phyloP scores from a whole-genome alignment of 2,113 vertebrate genomes.

The Eptesicus fuscus region DNA sequence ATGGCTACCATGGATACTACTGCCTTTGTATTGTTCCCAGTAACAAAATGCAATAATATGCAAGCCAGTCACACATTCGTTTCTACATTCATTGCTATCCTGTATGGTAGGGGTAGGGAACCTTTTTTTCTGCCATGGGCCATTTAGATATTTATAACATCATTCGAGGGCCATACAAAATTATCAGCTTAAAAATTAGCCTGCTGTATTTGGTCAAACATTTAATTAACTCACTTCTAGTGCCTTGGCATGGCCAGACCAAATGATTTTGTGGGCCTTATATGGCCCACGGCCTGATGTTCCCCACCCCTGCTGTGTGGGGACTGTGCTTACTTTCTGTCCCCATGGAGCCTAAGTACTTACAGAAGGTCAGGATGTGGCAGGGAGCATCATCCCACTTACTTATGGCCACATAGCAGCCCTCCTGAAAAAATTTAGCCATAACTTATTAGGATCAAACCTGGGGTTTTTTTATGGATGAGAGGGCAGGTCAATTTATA shows the following conservation, averaged over 20 bases:
- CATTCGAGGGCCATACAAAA: too few species aligned
- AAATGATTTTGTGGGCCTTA: too few species aligned
- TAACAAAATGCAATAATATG: neutral
- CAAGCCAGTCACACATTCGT: neutral
- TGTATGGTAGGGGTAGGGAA: too few species aligned
- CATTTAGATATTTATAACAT: too few species aligned
- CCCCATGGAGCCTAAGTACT: neutral
- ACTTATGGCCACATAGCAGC: neutral
- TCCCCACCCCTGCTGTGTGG: too few species aligned
- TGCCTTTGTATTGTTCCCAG: neutral
- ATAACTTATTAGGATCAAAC: neutral
- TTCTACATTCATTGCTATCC: neutral
- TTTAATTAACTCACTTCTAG: too few species aligned
- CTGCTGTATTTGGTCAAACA: too few species aligned
- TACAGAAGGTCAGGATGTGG: neutral
- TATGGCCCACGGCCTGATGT: too few species aligned
- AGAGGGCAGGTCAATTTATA: neutral
- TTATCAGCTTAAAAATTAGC: too few species aligned
- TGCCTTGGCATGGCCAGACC: too few species aligned
- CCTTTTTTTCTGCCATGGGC: too few species aligned
- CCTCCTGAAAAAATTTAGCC: neutral
- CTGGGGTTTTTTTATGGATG: neutral
- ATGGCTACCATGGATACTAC: neutral
- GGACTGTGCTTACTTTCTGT: neutral
- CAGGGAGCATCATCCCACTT: neutral